These are phyloP conservation scores for Biston betularia DNA, from an alignment of 2,888 invertebrate species.

Conservation along the genomic window DNA sequence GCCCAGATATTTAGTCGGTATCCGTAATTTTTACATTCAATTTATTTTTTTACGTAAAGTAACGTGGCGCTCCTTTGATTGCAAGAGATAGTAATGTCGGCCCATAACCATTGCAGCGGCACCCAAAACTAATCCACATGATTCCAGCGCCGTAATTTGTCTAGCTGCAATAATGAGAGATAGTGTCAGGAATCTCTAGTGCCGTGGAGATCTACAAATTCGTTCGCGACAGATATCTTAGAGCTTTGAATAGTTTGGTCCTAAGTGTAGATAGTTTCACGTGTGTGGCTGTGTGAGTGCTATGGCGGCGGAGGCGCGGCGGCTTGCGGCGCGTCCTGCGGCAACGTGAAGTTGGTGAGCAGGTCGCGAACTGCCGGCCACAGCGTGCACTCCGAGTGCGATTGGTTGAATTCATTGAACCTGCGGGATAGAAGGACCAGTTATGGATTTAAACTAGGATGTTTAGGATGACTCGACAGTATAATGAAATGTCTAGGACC, in stretches of 20 bases:
- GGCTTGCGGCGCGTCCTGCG: slow-evolving; percentile 90
- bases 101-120: no score
- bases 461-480: no score
- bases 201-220: background rate
- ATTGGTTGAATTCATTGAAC: slow-evolving; percentile 91
- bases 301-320: slow-evolving; percentile 72
- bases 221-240: background rate
- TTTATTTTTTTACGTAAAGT: no score
- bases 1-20: no score
- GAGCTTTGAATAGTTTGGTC: background rate
- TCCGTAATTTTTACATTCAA: no score
- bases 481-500: no score
- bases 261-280: background rate
- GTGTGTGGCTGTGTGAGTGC: slow-evolving; percentile 32
- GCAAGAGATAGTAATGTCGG: no score
- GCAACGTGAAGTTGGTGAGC: slow-evolving; percentile 92
- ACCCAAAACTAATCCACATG: no score
- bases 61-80: no score
- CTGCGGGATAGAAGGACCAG: slow-evolving; percentile 53
- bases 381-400: slow-evolving; percentile 95
- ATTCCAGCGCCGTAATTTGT: no score
- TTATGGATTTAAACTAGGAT: background rate
- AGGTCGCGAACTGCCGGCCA: slow-evolving; percentile 97
- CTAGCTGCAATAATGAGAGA: no score
- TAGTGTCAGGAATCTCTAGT: no score